These are phyloP conservation scores for Hypercompe scribonia DNA, from an alignment of 2,888 invertebrate species.

Conservation along the genomic window DNA sequence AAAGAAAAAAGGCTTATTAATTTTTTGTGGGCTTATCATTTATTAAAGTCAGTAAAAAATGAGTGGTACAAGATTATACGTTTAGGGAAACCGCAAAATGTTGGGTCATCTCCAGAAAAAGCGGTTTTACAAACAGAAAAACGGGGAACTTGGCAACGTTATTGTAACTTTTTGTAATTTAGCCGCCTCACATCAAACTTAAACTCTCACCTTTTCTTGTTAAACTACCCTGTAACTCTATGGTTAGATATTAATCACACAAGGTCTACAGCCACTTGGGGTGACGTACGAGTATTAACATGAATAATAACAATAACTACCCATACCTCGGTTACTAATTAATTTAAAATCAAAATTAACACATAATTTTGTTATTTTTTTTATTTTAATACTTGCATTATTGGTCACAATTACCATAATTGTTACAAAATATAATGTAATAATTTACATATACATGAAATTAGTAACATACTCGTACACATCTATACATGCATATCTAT, in stretches of 20 bases:
- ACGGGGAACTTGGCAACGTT: background rate
- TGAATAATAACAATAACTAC: background rate
- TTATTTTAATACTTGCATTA: too few relatives aligned
- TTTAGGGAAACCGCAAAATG: background rate
- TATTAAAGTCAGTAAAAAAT: background rate
- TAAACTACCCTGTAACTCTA: background rate
- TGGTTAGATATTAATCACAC: too few relatives aligned
- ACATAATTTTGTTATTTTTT: too few relatives aligned
- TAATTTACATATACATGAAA: too few relatives aligned
- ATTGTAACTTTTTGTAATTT: background rate
- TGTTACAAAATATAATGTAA: too few relatives aligned
- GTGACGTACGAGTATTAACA: background rate
- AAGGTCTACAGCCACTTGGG: background rate
- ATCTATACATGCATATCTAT: too few relatives aligned
- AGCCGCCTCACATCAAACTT: background rate
- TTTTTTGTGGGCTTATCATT: background rate
- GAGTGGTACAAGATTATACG: background rate
- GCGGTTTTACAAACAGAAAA: background rate
- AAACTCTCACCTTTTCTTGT: background rate
- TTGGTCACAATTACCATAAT: too few relatives aligned
- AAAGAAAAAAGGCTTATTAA: background rate
- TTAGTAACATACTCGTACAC: too few relatives aligned
- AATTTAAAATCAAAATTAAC: too few relatives aligned
- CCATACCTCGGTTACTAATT: too few relatives aligned
- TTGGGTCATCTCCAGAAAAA: background rate